Conservation (phyloP, 2,113 vertebrate genomes). For the Tringa solitaria region DNA sequence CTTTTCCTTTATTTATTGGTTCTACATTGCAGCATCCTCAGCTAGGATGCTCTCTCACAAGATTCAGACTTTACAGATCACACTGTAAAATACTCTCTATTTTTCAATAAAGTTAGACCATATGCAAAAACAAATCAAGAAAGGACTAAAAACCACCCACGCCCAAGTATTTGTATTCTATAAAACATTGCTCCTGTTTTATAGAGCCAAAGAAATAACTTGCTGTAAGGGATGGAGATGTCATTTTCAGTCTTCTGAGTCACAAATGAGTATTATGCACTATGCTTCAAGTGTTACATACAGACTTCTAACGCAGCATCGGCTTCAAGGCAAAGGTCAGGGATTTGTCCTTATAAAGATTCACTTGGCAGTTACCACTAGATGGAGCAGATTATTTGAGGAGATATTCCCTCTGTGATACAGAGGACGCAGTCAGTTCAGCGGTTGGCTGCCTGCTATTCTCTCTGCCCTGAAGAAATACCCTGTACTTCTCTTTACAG, state of each 20-base stretch:
- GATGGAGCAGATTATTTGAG: constrained; percentile 22
- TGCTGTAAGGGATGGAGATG: not conserved
- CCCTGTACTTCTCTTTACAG: not conserved
- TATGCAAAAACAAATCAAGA: not conserved
- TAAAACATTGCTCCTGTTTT: not conserved
- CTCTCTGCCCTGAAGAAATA: not conserved
- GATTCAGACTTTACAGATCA: not conserved
- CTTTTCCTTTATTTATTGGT: not conserved
- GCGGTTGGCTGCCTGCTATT: not conserved
- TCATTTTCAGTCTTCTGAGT: not conserved
- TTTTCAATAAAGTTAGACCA: not conserved
- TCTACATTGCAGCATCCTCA: not conserved
- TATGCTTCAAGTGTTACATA: not conserved
- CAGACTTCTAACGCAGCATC: not conserved
- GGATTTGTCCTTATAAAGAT: not conserved
- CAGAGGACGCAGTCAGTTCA: not conserved
- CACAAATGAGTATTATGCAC: not conserved
- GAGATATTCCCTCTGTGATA: not conserved
- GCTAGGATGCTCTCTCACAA: not conserved
- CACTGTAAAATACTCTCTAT: not conserved
- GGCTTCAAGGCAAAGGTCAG: not conserved
- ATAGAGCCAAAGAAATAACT: not conserved
- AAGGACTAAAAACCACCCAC: not conserved
- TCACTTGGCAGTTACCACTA: not conserved
- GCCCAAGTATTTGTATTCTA: not conserved